Conservation (phyloP, 2,797 vertebrate species). For the Propithecus perrieri region DNA sequence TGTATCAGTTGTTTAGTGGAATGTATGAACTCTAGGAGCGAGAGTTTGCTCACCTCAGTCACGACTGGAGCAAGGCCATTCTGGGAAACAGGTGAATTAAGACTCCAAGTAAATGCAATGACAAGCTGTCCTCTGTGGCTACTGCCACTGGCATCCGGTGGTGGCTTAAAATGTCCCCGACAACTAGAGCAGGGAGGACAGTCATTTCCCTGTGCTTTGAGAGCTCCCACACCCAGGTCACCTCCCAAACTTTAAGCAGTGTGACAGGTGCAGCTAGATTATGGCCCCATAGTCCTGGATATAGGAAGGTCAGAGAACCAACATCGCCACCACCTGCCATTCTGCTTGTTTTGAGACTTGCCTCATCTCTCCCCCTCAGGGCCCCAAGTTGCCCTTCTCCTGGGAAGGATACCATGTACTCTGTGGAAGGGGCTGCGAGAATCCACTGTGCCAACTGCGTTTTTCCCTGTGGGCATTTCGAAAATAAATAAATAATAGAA, state of each 20-base stretch:
- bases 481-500: neutral
- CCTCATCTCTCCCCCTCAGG: too few relatives aligned
- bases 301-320: neutral
- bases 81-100: neutral
- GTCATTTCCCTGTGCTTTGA: too few relatives aligned
- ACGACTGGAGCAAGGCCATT: neutral
- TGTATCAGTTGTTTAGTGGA: too few relatives aligned
- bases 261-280: neutral
- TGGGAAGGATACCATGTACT: neutral
- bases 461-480: neutral
- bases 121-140: neutral
- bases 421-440: neutral
- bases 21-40: neutral
- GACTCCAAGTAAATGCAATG: neutral
- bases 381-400: neutral
- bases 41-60: neutral
- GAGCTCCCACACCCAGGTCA: neutral
- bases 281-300: neutral
- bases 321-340: rapidly evolving
- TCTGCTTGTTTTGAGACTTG: neutral
- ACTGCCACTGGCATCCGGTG: neutral
- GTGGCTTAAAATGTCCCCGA: neutral
- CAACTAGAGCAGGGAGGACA: neutral
- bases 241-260: neutral
- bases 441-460: neutral